Conservation (phyloP, 2,888 invertebrate species). For the Miltochrista miniata region DNA sequence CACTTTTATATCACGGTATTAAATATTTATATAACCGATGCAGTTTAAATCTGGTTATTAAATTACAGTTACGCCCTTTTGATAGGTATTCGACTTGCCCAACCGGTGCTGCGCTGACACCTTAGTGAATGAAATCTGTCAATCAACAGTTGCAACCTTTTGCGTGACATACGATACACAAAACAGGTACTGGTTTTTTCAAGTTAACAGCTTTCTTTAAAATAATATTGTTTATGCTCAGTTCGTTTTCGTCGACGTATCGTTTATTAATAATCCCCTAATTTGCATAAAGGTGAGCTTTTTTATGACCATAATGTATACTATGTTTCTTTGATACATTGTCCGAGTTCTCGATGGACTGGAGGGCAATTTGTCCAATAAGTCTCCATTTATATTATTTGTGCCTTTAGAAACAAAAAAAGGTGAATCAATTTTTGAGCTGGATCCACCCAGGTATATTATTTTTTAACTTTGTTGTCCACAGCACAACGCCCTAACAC, state of each 20-base stretch:
- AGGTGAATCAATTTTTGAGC: too few species aligned
- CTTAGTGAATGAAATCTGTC: slow-evolving; percentile 48
- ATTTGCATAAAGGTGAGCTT: background rate
- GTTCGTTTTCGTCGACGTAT: slow-evolving; percentile 1
- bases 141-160: slow-evolving; percentile 47
- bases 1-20: slow-evolving; percentile 20
- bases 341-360: too few species aligned
- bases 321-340: too few species aligned
- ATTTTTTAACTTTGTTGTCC: too few species aligned
- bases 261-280: slow-evolving; percentile 5
- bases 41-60: slow-evolving; percentile 24
- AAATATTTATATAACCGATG: slow-evolving; percentile 25
- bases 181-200: slow-evolving; percentile 10
- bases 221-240: slow-evolving; percentile 10
- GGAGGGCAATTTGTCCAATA: too few species aligned
- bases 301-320: slow-evolving; percentile 6
- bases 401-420: too few species aligned
- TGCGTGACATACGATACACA: slow-evolving; percentile 14
- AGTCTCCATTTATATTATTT: too few species aligned
- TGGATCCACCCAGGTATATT: too few species aligned
- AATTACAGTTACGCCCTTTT: slow-evolving; percentile 33
- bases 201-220: slow-evolving; percentile 14
- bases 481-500: too few species aligned
- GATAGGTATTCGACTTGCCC: background rate
- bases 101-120: slow-evolving; percentile 35